Evolutionary conservation across 2,888 invertebrate genomes (phyloP), one percentile per base, ranked within the genome.

Genomic region (Platycheirus albimanus): DNA sequence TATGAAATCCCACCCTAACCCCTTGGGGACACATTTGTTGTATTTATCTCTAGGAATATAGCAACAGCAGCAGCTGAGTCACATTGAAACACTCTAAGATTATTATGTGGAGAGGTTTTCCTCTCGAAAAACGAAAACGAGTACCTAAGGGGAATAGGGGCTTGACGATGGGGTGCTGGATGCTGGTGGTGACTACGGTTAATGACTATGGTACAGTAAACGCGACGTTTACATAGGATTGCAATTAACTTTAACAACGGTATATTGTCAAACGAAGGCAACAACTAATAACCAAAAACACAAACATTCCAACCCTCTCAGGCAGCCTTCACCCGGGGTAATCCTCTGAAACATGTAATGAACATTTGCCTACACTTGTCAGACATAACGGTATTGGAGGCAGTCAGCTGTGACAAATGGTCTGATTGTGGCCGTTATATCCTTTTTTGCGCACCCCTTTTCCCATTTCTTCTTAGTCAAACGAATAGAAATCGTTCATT

Each of bases 361-460:
- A 61, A 15, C 45, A 61, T 61, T 61, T 61, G 61, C 61, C 43
- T 61, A 61, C 45, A 28, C 45, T 61, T 45, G 61, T 45, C 61
- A 61, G 61, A 61, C 61, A 30, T 30, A 61, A 33, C 3, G 19
- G 30, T 45, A 45, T 61, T 45, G 61, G 61, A 61, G 61, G 19
- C 58, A 80, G 75, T 64, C 69, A 70, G 41, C 80, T 75, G 80
- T 80, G 80, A 80, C 75, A 80, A 75, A 80, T 80, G 70, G 58
- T 45, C 61, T 58, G 28, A 56, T 66, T 36, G 41, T 61, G 71
- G 52, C 45, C 43, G 66, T 41, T 72, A 72, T 77, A 72, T 77
- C 64, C 74, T 61, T 66, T 43, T 1, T 33, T 8, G 3, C 24
- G n/a, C 54, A 15, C 45, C 45, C 43, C 41, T 43, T 30, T 28